Base-by-base conservation (phyloP, 1,140 invertebrate species). In the Tribolium madens region DNA sequence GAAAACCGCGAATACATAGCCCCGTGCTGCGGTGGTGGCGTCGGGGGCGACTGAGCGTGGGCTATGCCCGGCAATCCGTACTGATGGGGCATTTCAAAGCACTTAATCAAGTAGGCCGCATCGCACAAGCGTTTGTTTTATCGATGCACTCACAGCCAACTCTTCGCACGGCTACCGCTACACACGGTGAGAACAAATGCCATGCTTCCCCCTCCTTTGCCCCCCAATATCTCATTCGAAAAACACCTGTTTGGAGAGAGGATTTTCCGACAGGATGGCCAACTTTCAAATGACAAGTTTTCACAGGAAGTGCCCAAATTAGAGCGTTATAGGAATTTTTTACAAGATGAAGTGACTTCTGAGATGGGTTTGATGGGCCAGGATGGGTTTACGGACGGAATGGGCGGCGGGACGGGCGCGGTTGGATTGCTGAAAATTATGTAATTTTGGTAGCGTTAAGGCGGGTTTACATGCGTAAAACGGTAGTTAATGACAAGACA, bases 11-110 rank as follows among this genome's bases (percentile, higher is more conserved):
- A 91, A 88, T 77, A 91, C 89, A 77, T 91, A 87, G 84, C 85
- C 31, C 82, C 84, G 81, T 91, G 81, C 87, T 91, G 80, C 85
- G 87, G 80, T 82, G 92, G 90, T 17, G 93, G 93, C 75, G 92
- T 93, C 17, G 93, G 92, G 70, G 93, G 93, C 50, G 93, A 93
- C 84, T 94, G 93, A 84, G 93, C 91, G 81, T 89, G 79, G 64
- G 92, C 91, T 85, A 91, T 89, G 73, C 88, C 88, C 76, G 91
- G 91, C 85, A 91, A 84, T 78, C 92, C 92, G 87, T 92, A 93
- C 87, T 93, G 92, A 87, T 93, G 92, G 86, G 92, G 92, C 92
- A 93, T 94, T 86, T 92, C 87, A 47, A 14, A 50, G 0, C 50
- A 31, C 17, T 9, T 3, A 57, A 74, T 42, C 52, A 75, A 64